These are phyloP conservation scores for Sebastiscus albofasciatus DNA, from an alignment of 2,797 vertebrate genomes.

Conservation along the genomic window DNA sequence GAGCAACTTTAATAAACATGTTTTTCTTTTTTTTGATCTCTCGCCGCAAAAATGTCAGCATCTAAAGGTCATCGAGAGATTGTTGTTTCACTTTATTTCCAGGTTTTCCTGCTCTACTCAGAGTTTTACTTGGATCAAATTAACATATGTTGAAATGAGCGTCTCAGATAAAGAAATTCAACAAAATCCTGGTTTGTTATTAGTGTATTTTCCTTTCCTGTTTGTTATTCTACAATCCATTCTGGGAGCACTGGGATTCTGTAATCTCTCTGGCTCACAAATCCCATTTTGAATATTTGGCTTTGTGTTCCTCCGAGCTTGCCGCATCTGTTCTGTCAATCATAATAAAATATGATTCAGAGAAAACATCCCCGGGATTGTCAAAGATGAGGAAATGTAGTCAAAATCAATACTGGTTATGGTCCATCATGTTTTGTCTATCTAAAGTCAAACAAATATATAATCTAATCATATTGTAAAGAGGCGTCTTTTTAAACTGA, in stretches of 20 bases:
- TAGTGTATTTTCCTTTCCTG: not conserved
- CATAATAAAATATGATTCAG: constrained; percentile 9
- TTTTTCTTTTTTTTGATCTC: constrained; percentile 34
- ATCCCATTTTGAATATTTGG: constrained; percentile 32
- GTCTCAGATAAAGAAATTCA: not conserved
- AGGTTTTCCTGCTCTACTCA: not conserved
- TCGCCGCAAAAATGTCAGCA: constrained; percentile 34
- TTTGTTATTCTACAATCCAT: constrained; percentile 14
- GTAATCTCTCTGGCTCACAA: constrained; percentile 45
- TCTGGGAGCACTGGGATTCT: constrained; percentile 8
- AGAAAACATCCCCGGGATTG: constrained; percentile 29
- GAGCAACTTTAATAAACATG: constrained; percentile 61
- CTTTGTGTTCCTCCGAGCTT: constrained; percentile 17
- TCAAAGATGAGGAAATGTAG: constrained; percentile 41
- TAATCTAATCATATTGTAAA: constrained; percentile 52
- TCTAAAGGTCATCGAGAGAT: constrained; percentile 52
- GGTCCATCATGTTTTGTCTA: constrained; percentile 30
- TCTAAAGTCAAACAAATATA: constrained; percentile 24
- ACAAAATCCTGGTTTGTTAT: constrained; percentile 9
- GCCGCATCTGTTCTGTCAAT: constrained; percentile 20
- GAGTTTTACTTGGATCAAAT: constrained; percentile 23
- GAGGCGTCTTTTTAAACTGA: constrained; percentile 53
- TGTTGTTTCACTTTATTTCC: constrained; percentile 23
- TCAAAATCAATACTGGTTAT: constrained; percentile 41
- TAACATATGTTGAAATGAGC: constrained; percentile 18